Base-by-base conservation (phyloP, 2,888 invertebrate genomes). In the Plagiodera versicolora region DNA sequence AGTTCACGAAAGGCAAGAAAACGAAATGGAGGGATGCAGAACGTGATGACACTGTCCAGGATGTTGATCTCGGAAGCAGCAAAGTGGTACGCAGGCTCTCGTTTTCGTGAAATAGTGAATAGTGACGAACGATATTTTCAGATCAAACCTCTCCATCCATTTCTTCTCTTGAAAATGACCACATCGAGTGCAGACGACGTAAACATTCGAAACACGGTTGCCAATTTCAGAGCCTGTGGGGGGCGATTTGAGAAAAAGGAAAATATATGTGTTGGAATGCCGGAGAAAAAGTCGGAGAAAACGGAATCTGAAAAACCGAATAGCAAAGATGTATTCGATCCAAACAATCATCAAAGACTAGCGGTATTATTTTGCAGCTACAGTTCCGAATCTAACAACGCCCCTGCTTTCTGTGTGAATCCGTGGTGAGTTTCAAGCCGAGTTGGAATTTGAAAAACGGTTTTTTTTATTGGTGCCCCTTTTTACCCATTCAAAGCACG, bases 321-420 rank as follows among this genome's bases (percentile, higher is more conserved):
- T 50, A 66, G 74, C 49, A 67, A 74, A 17, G 94, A 95, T 77
- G 91, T 92, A 0, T 80, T 94, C 18, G 89, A 92, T 70, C 89
- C 92, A 0, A 86, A 85, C 64, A 89, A 89, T 77, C 94, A 94
- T 75, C 98, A 98, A 81, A 85, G 90, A 50, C 82, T 98, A 51
- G 89, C 93, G 4, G 90, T 98, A 32, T 82, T 98, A 58, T 91
- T 97, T 76, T 97, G 94, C 76, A 95, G 94, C 76, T 94, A 88
- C 75, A 89, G 91, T 66, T 85, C 85, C 62, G 85, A 84, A 72
- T 90, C 90, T 0, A 83, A 86, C 28, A 92, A 94, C 73, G 89
- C 91, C 1, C 94, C 94, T 0, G 89, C 90, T 60, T 95, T 94
- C 76, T 96, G 96, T 77, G 92, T 95, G 0, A 90, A 91, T 74